Percentiles rank a stretch among this genome's conserved stretches.
phyloP scores from a whole-genome alignment of 2,888 invertebrate species.

The Germaria angustata region DNA sequence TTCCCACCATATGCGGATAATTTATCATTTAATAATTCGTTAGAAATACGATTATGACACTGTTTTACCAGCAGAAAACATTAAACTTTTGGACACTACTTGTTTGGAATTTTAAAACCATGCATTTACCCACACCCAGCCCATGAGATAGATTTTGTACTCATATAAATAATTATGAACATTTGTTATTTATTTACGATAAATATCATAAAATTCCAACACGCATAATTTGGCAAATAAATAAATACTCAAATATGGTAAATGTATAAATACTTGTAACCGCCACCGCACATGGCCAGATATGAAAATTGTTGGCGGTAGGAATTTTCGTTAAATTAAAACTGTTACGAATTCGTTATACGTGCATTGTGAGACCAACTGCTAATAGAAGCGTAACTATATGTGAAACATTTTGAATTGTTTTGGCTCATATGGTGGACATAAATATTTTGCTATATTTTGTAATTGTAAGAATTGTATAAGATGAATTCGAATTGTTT shows the following conservation, averaged over 20 bases:
- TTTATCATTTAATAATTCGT: constrained; percentile 44
- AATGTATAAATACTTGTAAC: not conserved
- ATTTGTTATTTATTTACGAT: constrained; percentile 45
- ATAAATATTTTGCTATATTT: no score
- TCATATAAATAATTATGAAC: constrained; percentile 33
- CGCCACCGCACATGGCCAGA: constrained; percentile 16
- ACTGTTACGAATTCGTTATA: not conserved
- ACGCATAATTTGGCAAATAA: constrained; percentile 62
- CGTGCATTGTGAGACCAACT: no score
- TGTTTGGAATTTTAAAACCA: constrained; percentile 48
- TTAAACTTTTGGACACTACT: constrained; percentile 47
- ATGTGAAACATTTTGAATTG: no score
- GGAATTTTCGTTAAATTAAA: constrained; percentile 12
- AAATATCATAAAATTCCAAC: constrained; percentile 53
- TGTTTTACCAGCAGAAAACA: constrained; percentile 54
- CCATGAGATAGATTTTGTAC: not conserved
- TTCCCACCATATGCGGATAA: constrained; percentile 33
- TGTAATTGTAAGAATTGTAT: no score
- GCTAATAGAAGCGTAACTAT: no score
- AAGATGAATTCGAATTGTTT: no score
- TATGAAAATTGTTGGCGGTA: not conserved
- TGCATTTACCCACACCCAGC: constrained; percentile 46
- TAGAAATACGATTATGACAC: constrained; percentile 54
- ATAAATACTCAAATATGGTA: constrained; percentile 30
- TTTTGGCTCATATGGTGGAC: no score